Conservation (phyloP, 2,888 invertebrate species). For the Elegia similella region DNA sequence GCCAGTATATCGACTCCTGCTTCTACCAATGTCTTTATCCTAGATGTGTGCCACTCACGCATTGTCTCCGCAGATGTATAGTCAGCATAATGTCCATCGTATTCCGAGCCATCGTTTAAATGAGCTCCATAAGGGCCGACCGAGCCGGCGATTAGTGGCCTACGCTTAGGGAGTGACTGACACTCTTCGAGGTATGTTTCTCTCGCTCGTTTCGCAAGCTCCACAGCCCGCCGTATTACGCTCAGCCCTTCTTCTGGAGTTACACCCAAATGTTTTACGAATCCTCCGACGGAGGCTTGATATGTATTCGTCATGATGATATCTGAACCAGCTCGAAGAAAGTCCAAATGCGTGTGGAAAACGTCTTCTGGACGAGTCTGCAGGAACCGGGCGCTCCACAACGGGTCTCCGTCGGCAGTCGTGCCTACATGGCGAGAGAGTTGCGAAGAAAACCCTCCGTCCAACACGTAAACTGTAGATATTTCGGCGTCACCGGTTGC, state of each 20-base stretch:
- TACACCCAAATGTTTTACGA: slow-evolving; percentile 86
- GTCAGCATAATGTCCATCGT: slow-evolving; percentile 89
- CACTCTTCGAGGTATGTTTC: slow-evolving; percentile 80
- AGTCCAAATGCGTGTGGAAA: slow-evolving; percentile 89
- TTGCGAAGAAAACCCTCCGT: slow-evolving; percentile 92
- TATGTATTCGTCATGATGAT: slow-evolving; percentile 94
- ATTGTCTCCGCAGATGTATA: slow-evolving; percentile 83
- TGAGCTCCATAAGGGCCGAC: slow-evolving; percentile 96
- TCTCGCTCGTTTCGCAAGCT: slow-evolving; percentile 86
- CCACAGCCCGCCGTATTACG: slow-evolving; percentile 87
- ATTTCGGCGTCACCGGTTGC: slow-evolving; percentile 22
- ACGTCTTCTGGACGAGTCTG: slow-evolving; percentile 89
- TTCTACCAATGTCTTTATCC: slow-evolving; percentile 88
- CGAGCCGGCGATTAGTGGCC: slow-evolving; percentile 89
- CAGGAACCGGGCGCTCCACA: slow-evolving; percentile 93
- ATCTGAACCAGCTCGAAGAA: slow-evolving; percentile 92
- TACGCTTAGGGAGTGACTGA: slow-evolving; percentile 32
- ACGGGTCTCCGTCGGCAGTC: slow-evolving; percentile 89
- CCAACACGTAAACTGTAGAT: slow-evolving; percentile 66
- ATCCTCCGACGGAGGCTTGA: slow-evolving; percentile 90
- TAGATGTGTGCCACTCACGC: slow-evolving; percentile 90
- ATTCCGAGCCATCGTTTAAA: slow-evolving; percentile 94
- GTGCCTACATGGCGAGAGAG: slow-evolving; percentile 86
- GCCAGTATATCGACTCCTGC: slow-evolving; percentile 93
- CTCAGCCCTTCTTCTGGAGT: slow-evolving; percentile 84